Percentiles rank a stretch among this genome's conserved stretches.
Evolutionary conservation across 2,797 vertebrate genomes (phyloP).

Genomic region (Sebastes miniatus): DNA sequence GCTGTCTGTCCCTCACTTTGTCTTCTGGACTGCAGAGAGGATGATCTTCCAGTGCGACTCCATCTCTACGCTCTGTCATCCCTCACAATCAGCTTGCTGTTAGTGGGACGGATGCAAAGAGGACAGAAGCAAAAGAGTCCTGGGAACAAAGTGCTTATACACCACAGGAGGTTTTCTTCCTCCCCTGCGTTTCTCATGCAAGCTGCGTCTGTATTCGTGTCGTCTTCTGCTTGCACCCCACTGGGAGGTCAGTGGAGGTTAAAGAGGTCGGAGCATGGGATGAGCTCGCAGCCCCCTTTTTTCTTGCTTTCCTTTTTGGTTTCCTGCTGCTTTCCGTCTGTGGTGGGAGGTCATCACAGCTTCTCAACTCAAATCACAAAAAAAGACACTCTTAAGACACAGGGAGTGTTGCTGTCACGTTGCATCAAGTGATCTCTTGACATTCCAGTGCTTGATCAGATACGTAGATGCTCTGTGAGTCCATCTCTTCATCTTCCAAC

Average conservation of each 20-base stretch:
- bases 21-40: neutral
- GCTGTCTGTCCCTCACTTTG: neutral
- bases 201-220: conserved; percentile 28
- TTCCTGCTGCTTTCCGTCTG: conserved; percentile 22
- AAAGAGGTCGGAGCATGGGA: conserved; percentile 50
- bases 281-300: conserved; percentile 24
- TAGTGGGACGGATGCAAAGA: conserved; percentile 25
- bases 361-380: neutral
- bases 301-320: conserved; percentile 15
- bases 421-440: neutral
- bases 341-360: neutral
- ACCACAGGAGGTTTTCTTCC: conserved; percentile 55
- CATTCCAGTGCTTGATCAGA: conserved; percentile 8
- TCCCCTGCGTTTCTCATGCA: conserved; percentile 66
- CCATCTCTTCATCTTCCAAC: neutral
- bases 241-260: conserved; percentile 41
- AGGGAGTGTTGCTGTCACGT: neutral
- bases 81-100: conserved; percentile 23
- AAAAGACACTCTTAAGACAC: neutral
- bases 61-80: neutral
- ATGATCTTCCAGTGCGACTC: neutral
- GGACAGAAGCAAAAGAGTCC: conserved; percentile 47
- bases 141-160: conserved; percentile 60
- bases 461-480: neutral
- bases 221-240: conserved; percentile 9